Evolutionary conservation across 2,888 invertebrate species (phyloP).

Genomic region (Diplolepis rosae): DNA sequence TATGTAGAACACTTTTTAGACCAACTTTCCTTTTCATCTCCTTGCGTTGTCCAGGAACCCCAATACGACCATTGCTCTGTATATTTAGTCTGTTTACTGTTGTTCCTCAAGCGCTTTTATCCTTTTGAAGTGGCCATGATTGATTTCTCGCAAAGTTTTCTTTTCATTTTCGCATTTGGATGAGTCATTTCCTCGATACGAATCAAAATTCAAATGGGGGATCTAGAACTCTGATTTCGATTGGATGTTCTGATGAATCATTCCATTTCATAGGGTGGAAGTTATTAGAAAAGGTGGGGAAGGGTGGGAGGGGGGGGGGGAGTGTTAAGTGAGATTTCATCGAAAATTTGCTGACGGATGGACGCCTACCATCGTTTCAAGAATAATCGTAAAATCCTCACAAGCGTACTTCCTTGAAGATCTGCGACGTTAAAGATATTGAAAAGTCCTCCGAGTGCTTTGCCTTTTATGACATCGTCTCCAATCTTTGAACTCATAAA

Average conservation of each 20-base stretch:
- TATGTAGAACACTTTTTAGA: slow-evolving; percentile 40
- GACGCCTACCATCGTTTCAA: background rate
- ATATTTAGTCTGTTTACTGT: slow-evolving; percentile 12
- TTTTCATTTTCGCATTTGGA: background rate
- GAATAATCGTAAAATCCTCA: slow-evolving; percentile 12
- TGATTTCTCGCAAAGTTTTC: slow-evolving; percentile 14
- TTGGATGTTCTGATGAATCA: background rate
- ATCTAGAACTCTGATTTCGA: background rate
- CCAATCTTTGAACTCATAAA: slow-evolving; percentile 17
- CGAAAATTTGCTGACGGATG: background rate
- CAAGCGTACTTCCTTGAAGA: slow-evolving; percentile 1
- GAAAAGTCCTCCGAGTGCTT: slow-evolving; percentile 22
- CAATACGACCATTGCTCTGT: background rate
- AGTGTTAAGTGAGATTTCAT: too few relatives aligned
- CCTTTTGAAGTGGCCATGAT: slow-evolving; percentile 20
- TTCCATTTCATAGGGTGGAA: background rate
- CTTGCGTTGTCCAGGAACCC: background rate
- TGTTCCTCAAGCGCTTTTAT: background rate
- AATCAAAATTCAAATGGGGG: background rate
- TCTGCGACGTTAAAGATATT: slow-evolving; percentile 5
- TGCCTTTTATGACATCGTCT: slow-evolving; percentile 22
- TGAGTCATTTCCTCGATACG: background rate
- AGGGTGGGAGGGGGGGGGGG: too few relatives aligned
- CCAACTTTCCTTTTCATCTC: background rate
- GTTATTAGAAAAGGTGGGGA: background rate